Conservation (phyloP, 2,797 vertebrate species). For the Setipinna tenuifilis region DNA sequence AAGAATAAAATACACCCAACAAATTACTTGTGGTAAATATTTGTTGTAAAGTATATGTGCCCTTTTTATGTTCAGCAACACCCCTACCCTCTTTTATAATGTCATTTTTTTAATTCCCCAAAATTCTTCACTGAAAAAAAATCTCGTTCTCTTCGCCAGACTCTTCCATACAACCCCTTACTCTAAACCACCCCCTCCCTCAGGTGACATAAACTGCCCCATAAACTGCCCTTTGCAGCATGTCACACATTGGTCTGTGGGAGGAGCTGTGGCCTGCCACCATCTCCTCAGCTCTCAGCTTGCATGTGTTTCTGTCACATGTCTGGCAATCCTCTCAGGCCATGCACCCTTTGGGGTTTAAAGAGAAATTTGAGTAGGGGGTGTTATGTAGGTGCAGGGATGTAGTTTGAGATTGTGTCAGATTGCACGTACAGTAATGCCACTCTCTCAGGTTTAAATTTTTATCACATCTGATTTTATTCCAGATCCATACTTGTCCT, state of each 20-base stretch:
- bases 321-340: slow-evolving; percentile 11
- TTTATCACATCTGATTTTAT: not conserved
- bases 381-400: not conserved
- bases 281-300: slow-evolving; percentile 44
- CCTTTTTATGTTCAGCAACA: no score
- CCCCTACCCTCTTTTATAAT: no score
- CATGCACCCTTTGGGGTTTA: slow-evolving; percentile 36
- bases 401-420: slow-evolving; percentile 28
- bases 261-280: slow-evolving; percentile 41
- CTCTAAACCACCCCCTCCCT: not conserved
- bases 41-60: no score
- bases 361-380: not conserved
- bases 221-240: slow-evolving; percentile 56
- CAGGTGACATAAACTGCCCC: not conserved
- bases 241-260: slow-evolving; percentile 46
- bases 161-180: no score
- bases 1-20: no score
- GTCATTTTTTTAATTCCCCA: no score
- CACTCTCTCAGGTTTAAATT: not conserved
- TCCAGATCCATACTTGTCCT: not conserved
- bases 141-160: no score
- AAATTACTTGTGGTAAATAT: no score
- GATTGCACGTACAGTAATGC: slow-evolving; percentile 15
- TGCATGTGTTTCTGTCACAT: slow-evolving; percentile 50
- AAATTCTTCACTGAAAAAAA: no score